Evolutionary conservation across 2,797 vertebrate species (phyloP).

Genomic region (Pseudocheirus occidentalis): DNA sequence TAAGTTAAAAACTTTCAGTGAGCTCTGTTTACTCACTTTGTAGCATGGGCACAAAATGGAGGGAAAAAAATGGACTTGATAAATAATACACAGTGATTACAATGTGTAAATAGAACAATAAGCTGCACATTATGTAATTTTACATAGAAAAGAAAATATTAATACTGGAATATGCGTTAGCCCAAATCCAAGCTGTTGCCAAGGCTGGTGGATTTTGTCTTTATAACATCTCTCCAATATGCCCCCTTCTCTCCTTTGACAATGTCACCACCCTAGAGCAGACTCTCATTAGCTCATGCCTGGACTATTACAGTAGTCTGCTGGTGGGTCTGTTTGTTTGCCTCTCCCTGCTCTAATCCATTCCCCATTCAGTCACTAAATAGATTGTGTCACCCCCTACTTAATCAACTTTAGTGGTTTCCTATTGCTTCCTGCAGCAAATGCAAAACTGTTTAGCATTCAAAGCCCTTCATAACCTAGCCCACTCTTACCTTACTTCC

Average conservation of each 20-base stretch:
- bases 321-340: neutral
- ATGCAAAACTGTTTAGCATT: neutral
- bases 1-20: neutral
- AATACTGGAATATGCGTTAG: neutral
- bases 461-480: neutral
- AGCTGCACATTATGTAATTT: neutral
- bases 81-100: neutral
- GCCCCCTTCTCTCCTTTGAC: neutral
- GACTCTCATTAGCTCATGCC: neutral
- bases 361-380: neutral
- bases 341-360: neutral
- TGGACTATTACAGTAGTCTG: neutral
- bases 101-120: neutral
- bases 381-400: neutral
- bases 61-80: neutral
- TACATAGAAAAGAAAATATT: neutral
- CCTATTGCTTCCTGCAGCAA: neutral
- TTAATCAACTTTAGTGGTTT: neutral
- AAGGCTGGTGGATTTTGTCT: neutral
- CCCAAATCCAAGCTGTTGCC: neutral
- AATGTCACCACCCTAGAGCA: neutral
- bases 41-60: neutral
- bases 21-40: neutral
- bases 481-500: neutral
- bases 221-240: neutral